phyloP scores from a whole-genome alignment of 2,113 vertebrate species.

The Lepus europaeus region DNA sequence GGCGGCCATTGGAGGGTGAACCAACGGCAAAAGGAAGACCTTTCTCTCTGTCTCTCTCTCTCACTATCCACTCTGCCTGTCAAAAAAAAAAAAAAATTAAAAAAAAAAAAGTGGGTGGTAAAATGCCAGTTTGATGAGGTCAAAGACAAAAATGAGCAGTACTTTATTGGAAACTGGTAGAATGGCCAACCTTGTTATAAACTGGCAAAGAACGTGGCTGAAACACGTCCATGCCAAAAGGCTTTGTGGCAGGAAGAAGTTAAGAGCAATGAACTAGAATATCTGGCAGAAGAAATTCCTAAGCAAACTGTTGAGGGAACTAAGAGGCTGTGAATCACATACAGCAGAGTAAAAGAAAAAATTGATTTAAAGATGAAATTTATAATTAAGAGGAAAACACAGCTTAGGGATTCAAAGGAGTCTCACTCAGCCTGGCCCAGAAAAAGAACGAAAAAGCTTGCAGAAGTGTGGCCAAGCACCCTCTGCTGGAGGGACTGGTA shows the following conservation, averaged over 20 bases:
- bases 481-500: neutral
- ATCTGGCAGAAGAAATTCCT: neutral
- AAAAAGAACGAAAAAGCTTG: neutral
- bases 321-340: neutral
- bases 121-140: neutral
- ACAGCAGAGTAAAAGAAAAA: neutral
- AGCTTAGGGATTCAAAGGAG: neutral
- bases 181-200: neutral
- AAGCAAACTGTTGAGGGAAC: neutral
- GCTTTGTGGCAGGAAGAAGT: neutral
- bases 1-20: too few species aligned
- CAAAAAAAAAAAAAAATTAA: too few species aligned
- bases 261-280: neutral
- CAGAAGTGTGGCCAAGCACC: neutral
- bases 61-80: too few species aligned
- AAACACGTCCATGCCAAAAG: neutral
- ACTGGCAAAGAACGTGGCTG: neutral
- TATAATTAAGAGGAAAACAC: neutral
- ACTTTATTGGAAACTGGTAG: neutral
- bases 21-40: too few species aligned
- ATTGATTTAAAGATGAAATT: neutral
- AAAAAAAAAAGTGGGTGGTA: neutral
- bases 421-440: neutral
- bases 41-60: too few species aligned
- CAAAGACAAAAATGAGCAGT: too few species aligned